A percentile compares a stretch with the other conserved stretches of the same genome.
phyloP scores from a whole-genome alignment of 2,797 vertebrate species.

The Erethizon dorsatum region DNA sequence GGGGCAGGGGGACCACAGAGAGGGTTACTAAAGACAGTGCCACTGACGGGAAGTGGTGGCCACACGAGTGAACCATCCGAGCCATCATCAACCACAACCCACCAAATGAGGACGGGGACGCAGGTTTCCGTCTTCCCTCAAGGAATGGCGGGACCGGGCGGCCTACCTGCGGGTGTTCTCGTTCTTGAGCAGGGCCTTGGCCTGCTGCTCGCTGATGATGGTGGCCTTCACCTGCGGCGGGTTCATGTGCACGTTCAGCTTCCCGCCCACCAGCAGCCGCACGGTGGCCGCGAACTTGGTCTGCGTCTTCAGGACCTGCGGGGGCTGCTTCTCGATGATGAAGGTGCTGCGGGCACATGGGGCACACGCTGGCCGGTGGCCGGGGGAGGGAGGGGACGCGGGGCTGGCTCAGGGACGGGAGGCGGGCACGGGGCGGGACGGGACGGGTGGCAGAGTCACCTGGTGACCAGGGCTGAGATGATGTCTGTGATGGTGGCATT shows the following conservation, averaged over 20 bases:
- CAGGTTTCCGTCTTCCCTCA: background rate
- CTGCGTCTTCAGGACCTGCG: conserved; percentile 97
- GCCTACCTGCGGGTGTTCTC: conserved; percentile 94
- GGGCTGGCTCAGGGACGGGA: background rate
- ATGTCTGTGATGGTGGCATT: conserved; percentile 96
- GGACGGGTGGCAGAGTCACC: conserved; percentile 88
- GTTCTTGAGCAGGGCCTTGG: conserved; percentile 97
- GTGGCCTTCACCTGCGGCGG: conserved; percentile 98
- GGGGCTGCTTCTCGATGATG: conserved; percentile 98
- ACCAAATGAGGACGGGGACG: background rate
- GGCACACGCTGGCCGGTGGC: background rate
- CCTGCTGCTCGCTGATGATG: conserved; percentile 98
- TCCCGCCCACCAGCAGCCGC: conserved; percentile 97
- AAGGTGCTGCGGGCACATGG: conserved; percentile 90
- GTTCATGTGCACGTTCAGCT: conserved; percentile 99
- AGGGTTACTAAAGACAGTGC: background rate
- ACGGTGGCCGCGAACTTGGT: conserved; percentile 97
- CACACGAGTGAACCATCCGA: background rate
- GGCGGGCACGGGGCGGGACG: accelerated
- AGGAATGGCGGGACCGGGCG: accelerated
- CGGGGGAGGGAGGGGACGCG: no score
- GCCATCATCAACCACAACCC: background rate
- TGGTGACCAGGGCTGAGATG: conserved; percentile 97
- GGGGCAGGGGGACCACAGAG: conserved; percentile 85
- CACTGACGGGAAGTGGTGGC: background rate